Percentiles rank a stretch among this genome's conserved stretches.
These are phyloP conservation scores for Coilia nasus DNA, from an alignment of 2,797 vertebrate genomes.

Conservation along the genomic window DNA sequence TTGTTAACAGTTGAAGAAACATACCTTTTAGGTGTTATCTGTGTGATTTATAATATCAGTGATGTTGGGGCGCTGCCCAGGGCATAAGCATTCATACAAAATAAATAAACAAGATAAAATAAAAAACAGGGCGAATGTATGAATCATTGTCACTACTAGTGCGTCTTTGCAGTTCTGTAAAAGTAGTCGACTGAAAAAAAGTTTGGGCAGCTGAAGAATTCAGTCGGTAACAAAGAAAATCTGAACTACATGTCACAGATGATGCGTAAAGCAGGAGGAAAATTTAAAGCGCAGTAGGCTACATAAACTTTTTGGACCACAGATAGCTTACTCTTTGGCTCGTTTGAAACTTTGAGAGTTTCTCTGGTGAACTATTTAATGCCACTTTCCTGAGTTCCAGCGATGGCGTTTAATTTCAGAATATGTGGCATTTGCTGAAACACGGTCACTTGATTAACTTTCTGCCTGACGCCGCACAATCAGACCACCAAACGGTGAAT, in stretches of 20 bases:
- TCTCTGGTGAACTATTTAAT: neutral
- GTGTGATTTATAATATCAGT: no score
- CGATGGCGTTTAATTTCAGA: neutral
- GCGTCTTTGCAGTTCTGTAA: no score
- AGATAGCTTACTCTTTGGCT: neutral
- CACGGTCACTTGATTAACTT: neutral
- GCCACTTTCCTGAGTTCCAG: neutral
- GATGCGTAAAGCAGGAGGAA: no score
- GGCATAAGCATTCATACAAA: no score
- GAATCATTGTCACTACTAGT: no score
- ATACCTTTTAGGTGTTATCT: neutral
- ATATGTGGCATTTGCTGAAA: neutral
- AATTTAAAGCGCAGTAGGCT: no score
- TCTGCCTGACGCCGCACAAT: neutral
- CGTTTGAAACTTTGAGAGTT: neutral
- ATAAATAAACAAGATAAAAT: neutral
- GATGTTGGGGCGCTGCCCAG: no score
- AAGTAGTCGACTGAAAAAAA: no score
- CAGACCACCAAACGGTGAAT: neutral
- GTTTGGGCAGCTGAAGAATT: no score
- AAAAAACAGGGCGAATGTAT: neutral
- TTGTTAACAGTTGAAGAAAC: neutral
- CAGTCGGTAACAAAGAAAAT: no score
- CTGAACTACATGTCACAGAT: no score
- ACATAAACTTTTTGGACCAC: neutral